A percentile compares a stretch with the other conserved stretches of the same genome.
phyloP scores from a whole-genome alignment of 2,797 vertebrate genomes.

The Siniperca undulata region DNA sequence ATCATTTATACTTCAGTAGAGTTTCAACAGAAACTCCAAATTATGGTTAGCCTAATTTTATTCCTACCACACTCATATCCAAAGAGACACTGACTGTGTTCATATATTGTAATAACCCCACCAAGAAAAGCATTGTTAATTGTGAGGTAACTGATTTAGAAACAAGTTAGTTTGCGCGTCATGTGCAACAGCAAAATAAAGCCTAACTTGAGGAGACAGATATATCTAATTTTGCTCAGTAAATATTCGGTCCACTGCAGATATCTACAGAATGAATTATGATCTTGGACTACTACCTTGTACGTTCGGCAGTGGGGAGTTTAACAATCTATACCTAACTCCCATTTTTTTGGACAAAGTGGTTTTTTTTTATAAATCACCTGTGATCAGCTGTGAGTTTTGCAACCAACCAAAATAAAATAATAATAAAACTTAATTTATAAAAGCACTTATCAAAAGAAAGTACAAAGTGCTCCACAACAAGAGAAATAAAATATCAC shows the following conservation, averaged over 20 bases:
- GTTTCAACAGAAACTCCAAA: neutral
- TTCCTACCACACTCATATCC: neutral
- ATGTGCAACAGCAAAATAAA: too few species aligned
- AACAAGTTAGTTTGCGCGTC: neutral
- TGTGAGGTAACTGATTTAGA: neutral
- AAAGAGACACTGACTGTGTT: neutral
- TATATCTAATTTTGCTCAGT: neutral
- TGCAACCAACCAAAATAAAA: neutral
- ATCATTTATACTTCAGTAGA: too few species aligned
- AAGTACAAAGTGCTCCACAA: too few species aligned
- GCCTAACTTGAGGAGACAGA: neutral
- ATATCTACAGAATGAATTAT: neutral
- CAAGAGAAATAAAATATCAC: too few species aligned
- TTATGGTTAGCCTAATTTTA: neutral
- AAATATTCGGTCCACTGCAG: neutral
- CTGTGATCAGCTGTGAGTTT: constrained; percentile 3
- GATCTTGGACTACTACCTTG: too few species aligned
- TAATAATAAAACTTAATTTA: too few species aligned
- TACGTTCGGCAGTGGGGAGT: too few species aligned
- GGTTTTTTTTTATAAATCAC: neutral
- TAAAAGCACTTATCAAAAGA: too few species aligned
- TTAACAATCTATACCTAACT: too few species aligned
- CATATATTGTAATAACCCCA: neutral
- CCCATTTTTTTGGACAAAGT: too few species aligned
- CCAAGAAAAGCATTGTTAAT: neutral